Base-by-base conservation (phyloP, 2,888 invertebrate species). In the Bugula neritina region DNA sequence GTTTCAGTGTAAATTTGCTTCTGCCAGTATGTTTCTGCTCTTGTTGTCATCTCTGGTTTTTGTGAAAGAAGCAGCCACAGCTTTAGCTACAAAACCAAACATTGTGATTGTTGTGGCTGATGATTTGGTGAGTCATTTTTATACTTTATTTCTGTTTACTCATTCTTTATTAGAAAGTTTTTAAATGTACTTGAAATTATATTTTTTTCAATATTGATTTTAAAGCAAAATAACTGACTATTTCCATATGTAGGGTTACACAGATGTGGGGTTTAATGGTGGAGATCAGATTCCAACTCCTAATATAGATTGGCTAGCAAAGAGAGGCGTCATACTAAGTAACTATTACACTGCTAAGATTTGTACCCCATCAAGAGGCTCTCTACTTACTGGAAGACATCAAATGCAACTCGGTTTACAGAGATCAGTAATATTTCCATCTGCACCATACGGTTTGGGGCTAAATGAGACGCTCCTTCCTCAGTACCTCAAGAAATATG, bases 381-480 rank as follows among this genome's bases (percentile, higher is more conserved):
- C 55, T 5, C n/a, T 55, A 23, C 21, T 55, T 5, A 55, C 55
- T 55, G 55, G 55, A 23, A 17, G 55, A 17, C 55, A 55, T n/a
- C 55, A 10, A n/a, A 55, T 55, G 55, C 55, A 55, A n/a, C 55
- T 55, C 23, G 55, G 55, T 55, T 25, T 55, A 55, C 55, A 55
- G 25, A 17, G 25, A 5, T 17, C n/a, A 13, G 55, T 55, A 23
- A 55, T 55, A 5, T 55, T 55, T n/a, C 55, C 55, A 55, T 17
- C 21, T 25, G 21, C 25, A 13, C 55, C 55, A 13, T 55, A 23
- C 23, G 55, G 55, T 5, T n/a, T 55, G 55, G 55, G 55, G 3
- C 55, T 55, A 10, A 55, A 55, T 55, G 55, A 55, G n/a, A 55
- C 55, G 13, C 55, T 55, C n/a, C 55, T 55, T 55, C 55, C 55